Conservation (phyloP, 2,113 vertebrate genomes). For the Pedetes capensis region DNA sequence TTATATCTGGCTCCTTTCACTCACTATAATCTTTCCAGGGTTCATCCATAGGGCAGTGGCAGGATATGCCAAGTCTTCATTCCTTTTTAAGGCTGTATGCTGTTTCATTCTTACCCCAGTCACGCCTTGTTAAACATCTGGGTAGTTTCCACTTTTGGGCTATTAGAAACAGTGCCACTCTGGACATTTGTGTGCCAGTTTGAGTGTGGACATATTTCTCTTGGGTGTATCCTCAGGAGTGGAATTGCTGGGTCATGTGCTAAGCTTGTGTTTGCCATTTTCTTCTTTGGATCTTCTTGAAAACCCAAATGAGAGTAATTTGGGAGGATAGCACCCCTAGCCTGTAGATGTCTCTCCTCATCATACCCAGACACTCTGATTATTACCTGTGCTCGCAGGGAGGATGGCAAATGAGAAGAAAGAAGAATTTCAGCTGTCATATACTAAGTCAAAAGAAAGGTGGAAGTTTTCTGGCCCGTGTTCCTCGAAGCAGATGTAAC, state of each 20-base stretch:
- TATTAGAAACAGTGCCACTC: not conserved
- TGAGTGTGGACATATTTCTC: not conserved
- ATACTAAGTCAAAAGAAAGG: not conserved
- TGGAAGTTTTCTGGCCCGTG: not conserved
- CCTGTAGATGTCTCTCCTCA: too few species aligned
- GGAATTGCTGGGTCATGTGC: not conserved
- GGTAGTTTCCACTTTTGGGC: not conserved
- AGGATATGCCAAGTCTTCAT: not conserved
- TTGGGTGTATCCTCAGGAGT: not conserved
- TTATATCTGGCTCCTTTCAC: not conserved
- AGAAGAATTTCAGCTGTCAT: not conserved
- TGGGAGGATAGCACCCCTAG: not conserved
- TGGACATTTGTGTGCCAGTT: not conserved
- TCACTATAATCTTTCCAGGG: not conserved
- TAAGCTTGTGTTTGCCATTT: not conserved
- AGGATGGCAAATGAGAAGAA: not conserved
- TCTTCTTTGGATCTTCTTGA: not conserved
- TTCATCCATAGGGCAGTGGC: too few species aligned
- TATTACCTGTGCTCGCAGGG: not conserved
- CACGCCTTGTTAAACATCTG: not conserved
- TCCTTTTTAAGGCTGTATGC: not conserved
- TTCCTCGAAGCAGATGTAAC: not conserved
- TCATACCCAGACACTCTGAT: not conserved
- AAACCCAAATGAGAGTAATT: not conserved
- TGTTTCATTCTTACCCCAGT: not conserved